Evolutionary conservation across 2,113 vertebrate species (phyloP), one percentile per base, ranked within the genome.

Genomic region (Menidia beryllina): DNA sequence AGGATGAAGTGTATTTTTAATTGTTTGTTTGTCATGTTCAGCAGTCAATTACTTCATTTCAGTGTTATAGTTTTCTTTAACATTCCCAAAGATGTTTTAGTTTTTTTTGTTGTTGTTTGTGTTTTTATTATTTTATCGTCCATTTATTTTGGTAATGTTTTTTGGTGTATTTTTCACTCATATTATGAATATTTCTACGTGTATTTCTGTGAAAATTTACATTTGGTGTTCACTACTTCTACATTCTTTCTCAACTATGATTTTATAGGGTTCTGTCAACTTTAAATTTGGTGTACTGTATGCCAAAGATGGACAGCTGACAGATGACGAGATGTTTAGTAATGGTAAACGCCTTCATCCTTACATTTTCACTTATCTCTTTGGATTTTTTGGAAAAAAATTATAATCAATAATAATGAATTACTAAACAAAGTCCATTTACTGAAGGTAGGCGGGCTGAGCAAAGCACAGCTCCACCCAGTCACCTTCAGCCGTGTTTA

Each of bases 261-360:
- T 53, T 85, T 90, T 58, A 17, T 80, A 99, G 98, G 98, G 98
- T 61, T 98, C 96, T 12, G 98, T 99, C 87, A 98, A 99, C 92
- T 99, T 99, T 92, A 99, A 99, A 90, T 98, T 99, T 86, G 98
- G 98, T 71, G 93, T 99, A 77, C 96, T 99, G 73, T 99, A 93
- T 90, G 97, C 97, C 88, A 99, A 95, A 94, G 97, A 99, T 2
- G 98, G 98, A 27, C 98, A 99, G 89, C 94, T 99, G 73, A 99
- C 98, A 11, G 98, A 99, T 10, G 98, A 99, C 34, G 98, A 99
- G 87, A 99, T 99, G 97, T 98, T 99, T 83, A 98, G 98, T 89
- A 99, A 99, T 0, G 97, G 98, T 99, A 88, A 95, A 92, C 78
- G 2, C 36, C 47, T 65, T 14, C 19, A 1, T 2, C 4, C 38